Evolutionary conservation across 2,113 vertebrate genomes (phyloP).

Genomic region (Labeo rohita): DNA sequence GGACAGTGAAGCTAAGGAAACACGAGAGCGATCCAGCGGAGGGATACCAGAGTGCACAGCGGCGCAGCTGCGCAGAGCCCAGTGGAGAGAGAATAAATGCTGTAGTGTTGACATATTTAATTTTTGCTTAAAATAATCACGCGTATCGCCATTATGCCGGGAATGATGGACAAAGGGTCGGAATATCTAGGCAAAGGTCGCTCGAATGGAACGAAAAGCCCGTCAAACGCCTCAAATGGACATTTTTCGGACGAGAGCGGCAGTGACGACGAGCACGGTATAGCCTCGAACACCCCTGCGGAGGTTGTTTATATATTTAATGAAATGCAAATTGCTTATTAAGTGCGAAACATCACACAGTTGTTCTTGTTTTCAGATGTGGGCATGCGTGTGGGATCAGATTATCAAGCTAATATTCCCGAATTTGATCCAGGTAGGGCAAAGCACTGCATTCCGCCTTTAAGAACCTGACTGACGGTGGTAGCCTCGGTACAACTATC

Average conservation of each 20-base stretch:
- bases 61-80: constrained; percentile 61
- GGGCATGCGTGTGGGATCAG: constrained; percentile 94
- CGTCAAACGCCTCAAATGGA: constrained; percentile 87
- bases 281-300: constrained; percentile 79
- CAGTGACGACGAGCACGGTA: constrained; percentile 93
- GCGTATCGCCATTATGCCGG: constrained; percentile 79
- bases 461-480: constrained; percentile 49
- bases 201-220: constrained; percentile 88
- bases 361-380: constrained; percentile 83
- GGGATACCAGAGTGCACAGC: constrained; percentile 56
- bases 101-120: constrained; percentile 49
- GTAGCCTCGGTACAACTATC: constrained; percentile 64
- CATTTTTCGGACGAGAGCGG: constrained; percentile 91
- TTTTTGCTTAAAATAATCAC: constrained; percentile 15
- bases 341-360: not conserved
- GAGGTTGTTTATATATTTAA: not conserved
- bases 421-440: constrained; percentile 89
- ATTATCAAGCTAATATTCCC: constrained; percentile 92
- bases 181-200: constrained; percentile 88
- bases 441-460: not conserved
- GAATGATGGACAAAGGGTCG: constrained; percentile 92
- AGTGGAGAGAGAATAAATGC: constrained; percentile 40
- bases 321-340: not conserved
- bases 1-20: not conserved
- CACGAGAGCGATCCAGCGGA: constrained; percentile 50